Percentiles rank a stretch among this genome's conserved stretches.
Conservation (phyloP, 2,113 vertebrate species). For the Formicarius rufipectus region DNA sequence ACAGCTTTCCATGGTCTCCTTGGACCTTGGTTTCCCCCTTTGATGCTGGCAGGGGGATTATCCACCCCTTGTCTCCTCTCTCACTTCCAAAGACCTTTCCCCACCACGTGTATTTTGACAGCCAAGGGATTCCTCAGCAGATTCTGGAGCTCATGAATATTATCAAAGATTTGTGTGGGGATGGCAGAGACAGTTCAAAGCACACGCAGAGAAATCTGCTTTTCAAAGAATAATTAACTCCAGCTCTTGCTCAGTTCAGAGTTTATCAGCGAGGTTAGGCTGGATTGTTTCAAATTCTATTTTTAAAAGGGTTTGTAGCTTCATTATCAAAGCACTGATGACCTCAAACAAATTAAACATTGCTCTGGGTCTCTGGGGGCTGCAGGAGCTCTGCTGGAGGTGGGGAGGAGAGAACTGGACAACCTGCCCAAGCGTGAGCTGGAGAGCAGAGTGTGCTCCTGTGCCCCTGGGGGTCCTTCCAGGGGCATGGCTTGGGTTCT, state of each 20-base stretch:
- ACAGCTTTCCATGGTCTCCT: neutral
- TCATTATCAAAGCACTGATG: neutral
- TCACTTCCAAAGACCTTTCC: neutral
- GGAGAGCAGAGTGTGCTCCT: no score
- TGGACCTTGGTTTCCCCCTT: neutral
- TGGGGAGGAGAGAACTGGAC: neutral
- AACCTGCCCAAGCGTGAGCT: neutral
- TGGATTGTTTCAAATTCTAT: neutral
- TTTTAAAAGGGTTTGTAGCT: neutral
- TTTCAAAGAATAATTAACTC: neutral
- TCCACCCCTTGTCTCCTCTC: neutral
- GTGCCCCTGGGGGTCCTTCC: no score
- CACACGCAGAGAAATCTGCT: neutral
- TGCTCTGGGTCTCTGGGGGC: neutral
- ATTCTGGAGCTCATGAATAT: neutral
- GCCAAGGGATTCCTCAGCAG: neutral
- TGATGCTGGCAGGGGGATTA: neutral
- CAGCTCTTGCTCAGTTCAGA: neutral
- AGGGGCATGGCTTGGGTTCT: no score
- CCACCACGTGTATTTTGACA: neutral
- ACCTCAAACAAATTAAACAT: neutral
- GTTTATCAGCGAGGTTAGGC: neutral
- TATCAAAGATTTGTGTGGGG: neutral
- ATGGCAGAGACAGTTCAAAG: neutral
- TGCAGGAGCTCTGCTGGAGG: neutral